Conservation (phyloP, 2,888 invertebrate species). For the Drosophila birchii region DNA sequence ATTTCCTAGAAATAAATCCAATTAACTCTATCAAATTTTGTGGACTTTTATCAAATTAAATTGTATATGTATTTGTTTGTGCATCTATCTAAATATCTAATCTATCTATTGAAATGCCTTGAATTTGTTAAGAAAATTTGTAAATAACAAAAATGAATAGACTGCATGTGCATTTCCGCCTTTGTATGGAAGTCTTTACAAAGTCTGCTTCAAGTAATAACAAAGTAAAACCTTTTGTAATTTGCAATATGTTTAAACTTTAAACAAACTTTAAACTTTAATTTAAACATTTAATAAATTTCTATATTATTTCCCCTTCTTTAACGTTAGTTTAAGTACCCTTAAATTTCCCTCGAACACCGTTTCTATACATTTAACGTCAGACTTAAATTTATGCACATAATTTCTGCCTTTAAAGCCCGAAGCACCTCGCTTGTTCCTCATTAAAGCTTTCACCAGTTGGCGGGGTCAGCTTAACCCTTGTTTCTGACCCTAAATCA, state of each 20-base stretch:
- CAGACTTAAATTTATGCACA: constrained; percentile 16
- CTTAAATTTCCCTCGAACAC: not conserved
- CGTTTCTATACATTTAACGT: not conserved
- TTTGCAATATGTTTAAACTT: not conserved
- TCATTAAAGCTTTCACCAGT: constrained; percentile 21
- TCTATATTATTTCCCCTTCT: not conserved
- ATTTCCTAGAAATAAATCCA: not conserved
- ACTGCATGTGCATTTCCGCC: not conserved
- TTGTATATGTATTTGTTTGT: not conserved
- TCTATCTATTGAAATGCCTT: too few species aligned
- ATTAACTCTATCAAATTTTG: not conserved
- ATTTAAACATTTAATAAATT: not conserved
- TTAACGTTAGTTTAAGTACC: not conserved
- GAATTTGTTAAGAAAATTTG: not conserved
- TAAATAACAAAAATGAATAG: too few species aligned
- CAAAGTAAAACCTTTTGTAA: not conserved
- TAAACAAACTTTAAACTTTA: too few species aligned
- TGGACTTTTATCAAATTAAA: too few species aligned
- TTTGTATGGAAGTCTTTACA: too few species aligned
- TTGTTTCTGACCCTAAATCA: not conserved
- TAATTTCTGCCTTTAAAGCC: constrained; percentile 1
- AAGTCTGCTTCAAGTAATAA: not conserved
- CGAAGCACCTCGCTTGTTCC: not conserved
- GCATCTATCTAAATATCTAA: too few species aligned
- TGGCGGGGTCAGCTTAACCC: constrained; percentile 17